These are phyloP conservation scores for Apotomis capreana DNA, from an alignment of 2,888 invertebrate genomes.

Conservation along the genomic window DNA sequence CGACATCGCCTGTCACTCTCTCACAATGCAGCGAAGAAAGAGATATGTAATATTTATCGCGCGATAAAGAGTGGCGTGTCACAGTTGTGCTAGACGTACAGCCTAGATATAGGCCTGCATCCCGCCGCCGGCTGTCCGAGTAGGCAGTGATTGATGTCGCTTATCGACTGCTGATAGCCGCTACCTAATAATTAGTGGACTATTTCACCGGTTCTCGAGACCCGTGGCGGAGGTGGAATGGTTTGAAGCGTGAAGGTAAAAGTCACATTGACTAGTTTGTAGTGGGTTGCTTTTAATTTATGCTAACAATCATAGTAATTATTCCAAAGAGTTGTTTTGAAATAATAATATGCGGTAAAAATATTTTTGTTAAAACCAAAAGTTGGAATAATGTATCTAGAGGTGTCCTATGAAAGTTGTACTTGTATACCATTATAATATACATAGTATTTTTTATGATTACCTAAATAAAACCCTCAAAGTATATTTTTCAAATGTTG, in stretches of 20 bases:
- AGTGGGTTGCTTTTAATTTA: neutral
- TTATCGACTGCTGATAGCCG: slow-evolving; percentile 24
- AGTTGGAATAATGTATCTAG: no score
- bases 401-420: no score
- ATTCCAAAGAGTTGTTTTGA: neutral
- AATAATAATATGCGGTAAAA: no score
- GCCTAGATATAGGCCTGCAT: slow-evolving; percentile 14
- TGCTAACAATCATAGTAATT: neutral
- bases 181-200: slow-evolving; percentile 24
- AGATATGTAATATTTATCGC: no score
- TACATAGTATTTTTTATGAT: no score
- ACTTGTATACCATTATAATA: no score
- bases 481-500: no score
- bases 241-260: neutral
- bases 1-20: no score
- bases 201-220: slow-evolving; percentile 11
- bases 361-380: no score
- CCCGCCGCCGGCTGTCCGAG: neutral
- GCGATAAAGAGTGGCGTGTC: no score
- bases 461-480: no score
- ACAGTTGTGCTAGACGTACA: neutral
- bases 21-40: no score
- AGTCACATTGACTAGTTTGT: neutral
- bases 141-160: slow-evolving; percentile 32
- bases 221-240: neutral